Conservation (phyloP, 2,113 vertebrate species). For the Sialia sialis region DNA sequence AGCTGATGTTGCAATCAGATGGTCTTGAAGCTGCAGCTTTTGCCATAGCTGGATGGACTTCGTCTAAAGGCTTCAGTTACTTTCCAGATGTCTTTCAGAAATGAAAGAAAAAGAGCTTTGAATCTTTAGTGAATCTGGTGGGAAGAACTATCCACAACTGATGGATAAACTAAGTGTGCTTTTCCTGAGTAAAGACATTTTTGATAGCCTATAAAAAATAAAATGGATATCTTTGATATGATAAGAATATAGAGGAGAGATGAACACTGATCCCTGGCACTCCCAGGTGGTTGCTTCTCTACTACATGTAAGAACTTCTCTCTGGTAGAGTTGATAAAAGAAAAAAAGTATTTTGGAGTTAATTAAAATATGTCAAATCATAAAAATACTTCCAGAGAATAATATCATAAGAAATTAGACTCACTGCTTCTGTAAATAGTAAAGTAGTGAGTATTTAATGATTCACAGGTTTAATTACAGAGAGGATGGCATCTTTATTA, state of each 20-base stretch:
- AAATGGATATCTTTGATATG: not conserved
- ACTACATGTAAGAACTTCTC: not conserved
- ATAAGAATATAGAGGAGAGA: not conserved
- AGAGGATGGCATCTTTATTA: conserved; percentile 8
- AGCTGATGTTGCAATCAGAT: not conserved
- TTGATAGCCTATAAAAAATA: not conserved
- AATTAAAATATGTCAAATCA: conserved; percentile 19
- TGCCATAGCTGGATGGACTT: not conserved
- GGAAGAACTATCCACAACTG: not conserved
- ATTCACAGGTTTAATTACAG: conserved; percentile 12
- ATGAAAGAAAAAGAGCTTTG: not conserved
- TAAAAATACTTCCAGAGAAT: not conserved
- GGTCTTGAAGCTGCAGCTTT: not conserved
- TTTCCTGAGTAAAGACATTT: not conserved
- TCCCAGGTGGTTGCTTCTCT: not conserved
- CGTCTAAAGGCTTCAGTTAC: not conserved
- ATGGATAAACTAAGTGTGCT: not conserved
- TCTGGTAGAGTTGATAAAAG: not conserved
- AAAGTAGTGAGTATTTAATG: not conserved
- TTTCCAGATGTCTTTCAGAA: not conserved
- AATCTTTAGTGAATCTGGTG: not conserved
- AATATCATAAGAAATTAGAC: not conserved
- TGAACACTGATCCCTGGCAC: not conserved
- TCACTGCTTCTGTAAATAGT: not conserved
- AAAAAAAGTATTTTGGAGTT: not conserved